Evolutionary conservation across 2,797 vertebrate genomes (phyloP).

Genomic region (Leontocebus nigricollis): DNA sequence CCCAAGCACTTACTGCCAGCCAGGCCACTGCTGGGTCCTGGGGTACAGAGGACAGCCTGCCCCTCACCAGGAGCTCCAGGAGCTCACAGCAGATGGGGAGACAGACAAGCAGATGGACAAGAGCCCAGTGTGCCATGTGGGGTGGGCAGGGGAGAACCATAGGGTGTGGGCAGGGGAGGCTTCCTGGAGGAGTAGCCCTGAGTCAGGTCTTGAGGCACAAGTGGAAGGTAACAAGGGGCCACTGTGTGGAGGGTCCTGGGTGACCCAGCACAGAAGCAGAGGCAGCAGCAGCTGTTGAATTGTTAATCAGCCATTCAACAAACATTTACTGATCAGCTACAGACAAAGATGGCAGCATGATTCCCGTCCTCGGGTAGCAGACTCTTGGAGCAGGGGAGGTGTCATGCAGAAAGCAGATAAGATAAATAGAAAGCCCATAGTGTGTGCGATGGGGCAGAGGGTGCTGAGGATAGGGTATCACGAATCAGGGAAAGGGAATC

Average conservation of each 20-base stretch:
- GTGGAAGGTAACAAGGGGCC: not conserved
- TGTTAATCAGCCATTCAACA: not conserved
- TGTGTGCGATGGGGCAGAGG: not conserved
- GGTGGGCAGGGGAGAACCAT: too few relatives aligned
- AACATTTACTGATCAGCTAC: not conserved
- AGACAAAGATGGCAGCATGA: not conserved
- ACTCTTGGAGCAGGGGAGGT: too few relatives aligned
- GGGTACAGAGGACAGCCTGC: not conserved
- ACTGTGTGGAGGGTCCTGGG: not conserved
- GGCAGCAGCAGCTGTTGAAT: not conserved
- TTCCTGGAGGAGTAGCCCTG: not conserved
- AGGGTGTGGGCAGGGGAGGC: not conserved
- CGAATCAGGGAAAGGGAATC: not conserved
- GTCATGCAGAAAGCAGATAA: not conserved
- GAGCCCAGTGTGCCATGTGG: not conserved
- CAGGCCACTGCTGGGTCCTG: not conserved
- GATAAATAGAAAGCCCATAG: not conserved
- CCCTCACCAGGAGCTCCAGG: not conserved
- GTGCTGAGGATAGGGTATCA: not conserved
- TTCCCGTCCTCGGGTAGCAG: not conserved
- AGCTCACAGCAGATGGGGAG: not conserved
- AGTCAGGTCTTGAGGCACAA: not conserved
- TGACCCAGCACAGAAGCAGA: not conserved
- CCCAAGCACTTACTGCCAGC: not conserved
- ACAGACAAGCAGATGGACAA: not conserved